Evolutionary conservation across 2,888 invertebrate species (phyloP).

Genomic region (Zaprionus bogoriensis): DNA sequence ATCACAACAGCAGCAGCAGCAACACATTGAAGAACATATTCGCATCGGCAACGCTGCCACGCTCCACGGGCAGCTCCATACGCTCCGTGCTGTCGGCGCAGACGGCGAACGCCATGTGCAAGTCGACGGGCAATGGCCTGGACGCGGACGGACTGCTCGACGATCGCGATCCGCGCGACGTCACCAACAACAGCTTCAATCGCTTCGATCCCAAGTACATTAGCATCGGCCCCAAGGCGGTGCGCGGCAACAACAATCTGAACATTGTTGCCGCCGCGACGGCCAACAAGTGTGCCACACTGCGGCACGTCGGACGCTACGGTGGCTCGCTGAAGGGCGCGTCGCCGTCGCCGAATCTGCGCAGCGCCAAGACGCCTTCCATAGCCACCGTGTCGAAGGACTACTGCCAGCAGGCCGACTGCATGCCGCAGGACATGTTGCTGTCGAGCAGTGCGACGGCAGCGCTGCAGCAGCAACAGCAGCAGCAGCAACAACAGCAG

Average conservation of each 20-base stretch:
- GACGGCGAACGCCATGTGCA: conserved; percentile 79
- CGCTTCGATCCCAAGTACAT: conserved; percentile 83
- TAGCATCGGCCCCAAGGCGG: conserved; percentile 83
- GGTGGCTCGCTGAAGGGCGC: conserved; percentile 82
- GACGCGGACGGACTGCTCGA: conserved; percentile 69
- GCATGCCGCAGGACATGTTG: conserved; percentile 77
- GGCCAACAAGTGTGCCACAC: conserved; percentile 82
- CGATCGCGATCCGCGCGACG: conserved; percentile 82
- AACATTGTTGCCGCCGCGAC: conserved; percentile 79
- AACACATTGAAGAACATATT: conserved; percentile 80
- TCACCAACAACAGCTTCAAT: conserved; percentile 83
- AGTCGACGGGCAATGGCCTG: conserved; percentile 78
- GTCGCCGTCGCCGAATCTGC: conserved; percentile 82
- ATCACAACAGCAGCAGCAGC: conserved; percentile 52
- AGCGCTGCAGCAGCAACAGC: conserved; percentile 35
- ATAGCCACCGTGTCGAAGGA: conserved; percentile 83
- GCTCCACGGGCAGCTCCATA: conserved; percentile 81
- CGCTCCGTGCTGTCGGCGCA: conserved; percentile 80
- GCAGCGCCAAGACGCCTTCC: conserved; percentile 83
- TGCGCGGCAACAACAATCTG: conserved; percentile 81
- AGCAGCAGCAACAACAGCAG: conserved; percentile 29
- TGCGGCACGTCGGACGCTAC: conserved; percentile 83
- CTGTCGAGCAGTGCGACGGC: conserved; percentile 27
- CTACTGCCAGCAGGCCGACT: conserved; percentile 82
- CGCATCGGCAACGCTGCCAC: conserved; percentile 81